phyloP scores from a whole-genome alignment of 2,888 invertebrate genomes.

The Athetis lepigone region DNA sequence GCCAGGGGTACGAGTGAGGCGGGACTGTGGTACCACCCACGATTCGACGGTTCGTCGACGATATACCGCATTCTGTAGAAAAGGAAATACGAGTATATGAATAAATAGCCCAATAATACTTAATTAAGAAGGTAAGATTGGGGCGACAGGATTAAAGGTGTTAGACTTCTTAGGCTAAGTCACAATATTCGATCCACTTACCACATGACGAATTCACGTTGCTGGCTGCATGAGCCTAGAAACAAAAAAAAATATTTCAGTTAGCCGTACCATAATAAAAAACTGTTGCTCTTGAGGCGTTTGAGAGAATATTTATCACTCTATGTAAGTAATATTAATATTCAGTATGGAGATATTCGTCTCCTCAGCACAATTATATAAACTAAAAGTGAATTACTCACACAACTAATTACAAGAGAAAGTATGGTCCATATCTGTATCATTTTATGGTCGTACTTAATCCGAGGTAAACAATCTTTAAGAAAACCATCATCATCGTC shows the following conservation, averaged over 20 bases:
- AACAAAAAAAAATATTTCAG: constrained; percentile 22
- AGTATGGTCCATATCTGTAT: constrained; percentile 73
- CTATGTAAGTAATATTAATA: not conserved
- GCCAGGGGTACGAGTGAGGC: constrained; percentile 90
- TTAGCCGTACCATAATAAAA: constrained; percentile 1
- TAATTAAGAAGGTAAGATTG: too few species aligned
- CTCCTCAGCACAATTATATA: not conserved
- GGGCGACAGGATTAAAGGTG: too few species aligned
- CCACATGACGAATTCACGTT: constrained; percentile 75
- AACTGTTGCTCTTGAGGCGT: constrained; percentile 5
- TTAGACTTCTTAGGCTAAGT: too few species aligned
- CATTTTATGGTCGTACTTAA: constrained; percentile 79
- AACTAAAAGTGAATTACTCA: constrained; percentile 64
- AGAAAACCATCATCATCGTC: constrained; percentile 71
- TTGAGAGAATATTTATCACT: not conserved
- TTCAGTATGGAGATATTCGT: not conserved
- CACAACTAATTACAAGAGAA: constrained; percentile 72
- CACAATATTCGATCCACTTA: constrained; percentile 62
- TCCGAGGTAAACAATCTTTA: constrained; percentile 65
- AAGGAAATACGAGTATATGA: too few species aligned
- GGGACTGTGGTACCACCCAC: constrained; percentile 88
- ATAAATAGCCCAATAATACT: too few species aligned
- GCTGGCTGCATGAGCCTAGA: constrained; percentile 69
- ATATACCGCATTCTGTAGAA: constrained; percentile 81
- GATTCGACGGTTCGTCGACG: constrained; percentile 86